Evolutionary conservation across 2,888 invertebrate genomes (phyloP), one percentile per base, ranked within the genome.

Genomic region (Diadegma fenestrale): DNA sequence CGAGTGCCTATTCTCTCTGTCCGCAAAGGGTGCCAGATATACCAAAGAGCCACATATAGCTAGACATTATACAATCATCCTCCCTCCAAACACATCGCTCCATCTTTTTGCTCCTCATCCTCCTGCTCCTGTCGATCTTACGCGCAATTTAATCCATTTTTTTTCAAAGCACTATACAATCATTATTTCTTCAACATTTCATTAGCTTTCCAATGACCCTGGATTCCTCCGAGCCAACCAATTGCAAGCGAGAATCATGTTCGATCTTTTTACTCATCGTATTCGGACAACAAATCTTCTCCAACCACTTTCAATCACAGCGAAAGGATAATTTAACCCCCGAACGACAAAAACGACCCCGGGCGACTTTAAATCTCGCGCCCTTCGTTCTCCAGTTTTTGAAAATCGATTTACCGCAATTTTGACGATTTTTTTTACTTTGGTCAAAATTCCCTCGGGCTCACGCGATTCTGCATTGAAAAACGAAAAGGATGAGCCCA

Each of bases 1-100:
- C 30, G 83, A 73, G 81, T 80, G 83, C 51, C 83, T 43, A 30
- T 80, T 75, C 81, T 64, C 76, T 72, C 77, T 76, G 26, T 58
- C 26, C 76, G 63, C 69, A 61, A 54, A 80, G 82, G 82, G 80
- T 73, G 84, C 75, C 79, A 48, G 45, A 71, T 43, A 71, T 43
- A 48, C 30, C n/a, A 58, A 26, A 66, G 48, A 77, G 33, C 4
- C 30, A 51, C 41, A 4, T 58, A 43, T 14, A 26, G n/a, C 17
- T 78, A 68, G 37, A 37, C 37, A 37, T 37, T n/a, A 78, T 78
- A 64, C 85, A 87, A 48, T 48, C 17, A 17, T 48, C 17, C 45
- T 48, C n/a, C 17, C 45, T 48, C n/a, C 17, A 48, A 48, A 48
- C 45, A n/a, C 45, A 48, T 48, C 45, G n/a, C 45, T 48, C n/a